phyloP scores from a whole-genome alignment of 30 jellyfish, hydroid and myxozoan species.

The Hydra vulgaris region DNA sequence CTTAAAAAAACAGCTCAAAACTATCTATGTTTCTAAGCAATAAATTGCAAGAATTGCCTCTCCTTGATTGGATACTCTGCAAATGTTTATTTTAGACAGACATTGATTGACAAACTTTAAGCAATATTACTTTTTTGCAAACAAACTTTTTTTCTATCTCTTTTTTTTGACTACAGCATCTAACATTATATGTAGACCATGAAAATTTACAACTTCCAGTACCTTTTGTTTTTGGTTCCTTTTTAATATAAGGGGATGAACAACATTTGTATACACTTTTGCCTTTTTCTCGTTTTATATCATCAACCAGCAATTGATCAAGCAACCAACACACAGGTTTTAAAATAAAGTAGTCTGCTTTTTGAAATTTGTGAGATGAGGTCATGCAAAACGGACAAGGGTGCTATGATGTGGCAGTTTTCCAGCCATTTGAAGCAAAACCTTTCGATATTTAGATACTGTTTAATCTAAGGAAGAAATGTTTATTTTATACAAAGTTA shows the following conservation, averaged over 20 bases:
- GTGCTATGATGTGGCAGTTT: neutral
- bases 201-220: neutral
- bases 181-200: neutral
- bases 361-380: neutral
- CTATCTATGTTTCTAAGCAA: no score
- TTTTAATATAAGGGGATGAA: neutral
- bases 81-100: no score
- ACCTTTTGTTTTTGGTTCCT: neutral
- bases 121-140: no score
- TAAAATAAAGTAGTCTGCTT: neutral
- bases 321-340: neutral
- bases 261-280: neutral
- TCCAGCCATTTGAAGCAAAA: neutral
- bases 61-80: no score
- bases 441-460: neutral
- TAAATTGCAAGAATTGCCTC: no score
- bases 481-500: no score
- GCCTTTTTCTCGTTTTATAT: neutral
- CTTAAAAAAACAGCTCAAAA: no score
- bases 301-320: neutral
- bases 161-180: neutral
- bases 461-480: neutral
- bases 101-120: no score
- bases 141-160: neutral
- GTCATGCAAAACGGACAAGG: neutral